Evolutionary conservation across 2,797 vertebrate species (phyloP).

Genomic region (Parauchenoglanis ngamensis): DNA sequence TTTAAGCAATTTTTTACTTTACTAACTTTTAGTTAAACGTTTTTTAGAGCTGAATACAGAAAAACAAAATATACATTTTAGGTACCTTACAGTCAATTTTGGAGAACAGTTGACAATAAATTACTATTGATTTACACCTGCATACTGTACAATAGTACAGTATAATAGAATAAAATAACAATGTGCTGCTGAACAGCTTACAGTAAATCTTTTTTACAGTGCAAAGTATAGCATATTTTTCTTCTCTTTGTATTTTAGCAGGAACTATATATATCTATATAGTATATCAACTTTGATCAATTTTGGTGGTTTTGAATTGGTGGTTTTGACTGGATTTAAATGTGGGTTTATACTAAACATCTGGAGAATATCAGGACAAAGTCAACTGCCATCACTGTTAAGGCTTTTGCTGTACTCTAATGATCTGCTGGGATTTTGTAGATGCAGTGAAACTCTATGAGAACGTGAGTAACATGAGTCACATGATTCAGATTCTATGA

Average conservation of each 20-base stretch:
- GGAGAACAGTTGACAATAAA: neutral
- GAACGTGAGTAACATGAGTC: neutral
- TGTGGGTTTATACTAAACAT: neutral
- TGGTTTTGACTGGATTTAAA: neutral
- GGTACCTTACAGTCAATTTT: neutral
- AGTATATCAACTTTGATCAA: too few relatives aligned
- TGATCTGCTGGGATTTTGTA: neutral
- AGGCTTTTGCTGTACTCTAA: neutral
- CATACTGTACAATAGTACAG: neutral
- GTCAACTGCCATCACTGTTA: conserved; percentile 9
- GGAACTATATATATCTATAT: neutral
- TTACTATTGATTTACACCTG: neutral
- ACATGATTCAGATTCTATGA: conserved; percentile 28
- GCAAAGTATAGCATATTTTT: neutral
- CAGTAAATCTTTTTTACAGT: neutral
- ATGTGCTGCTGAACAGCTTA: neutral
- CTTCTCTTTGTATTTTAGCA: neutral
- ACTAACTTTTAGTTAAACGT: neutral
- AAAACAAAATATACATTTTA: neutral
- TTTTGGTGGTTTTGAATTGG: too few relatives aligned
- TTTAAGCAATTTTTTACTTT: neutral
- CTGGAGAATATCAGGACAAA: conserved; percentile 9
- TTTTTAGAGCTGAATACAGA: neutral
- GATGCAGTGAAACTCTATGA: neutral
- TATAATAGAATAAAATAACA: neutral